Base-by-base conservation (phyloP, 2,113 vertebrate species). In the Lipophrys pholis region DNA sequence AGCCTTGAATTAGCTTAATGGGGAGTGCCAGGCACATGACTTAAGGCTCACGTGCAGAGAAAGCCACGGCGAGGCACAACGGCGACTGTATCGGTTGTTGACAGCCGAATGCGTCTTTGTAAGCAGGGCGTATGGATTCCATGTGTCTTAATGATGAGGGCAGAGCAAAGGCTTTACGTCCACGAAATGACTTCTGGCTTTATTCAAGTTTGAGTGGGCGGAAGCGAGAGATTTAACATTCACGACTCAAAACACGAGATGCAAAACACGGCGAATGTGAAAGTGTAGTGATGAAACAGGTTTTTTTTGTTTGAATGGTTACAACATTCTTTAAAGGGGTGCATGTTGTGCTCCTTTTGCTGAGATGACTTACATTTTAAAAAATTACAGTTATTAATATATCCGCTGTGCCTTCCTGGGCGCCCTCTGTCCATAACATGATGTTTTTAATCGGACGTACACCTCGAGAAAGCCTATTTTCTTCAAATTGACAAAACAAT, bases 1-100 rank as follows among this genome's bases (percentile, higher is more conserved):
- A 91, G 86, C 87, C 82, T 80, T 69, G 81, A 90, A 91, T 91
- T 89, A 90, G 87, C 88, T 84, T 90, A 89, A 91, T 80, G 59
- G 72, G 80, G 54, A 74, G 79, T 82, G 72, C 16, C 70, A 51
- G 58, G 61, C 83, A 87, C 84, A 76, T 76, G 86, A 80, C 71
- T 73, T 51, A 16, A 49, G 65, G 10, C 82, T 89, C 88, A 90
- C 84, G 69, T 89, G 86, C 72, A 74, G 73, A 76, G 73, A 80
- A 62, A 53, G 76, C 74, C 83, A 53, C 68, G 48, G 38, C 45
- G 78, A 58, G 53, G 14, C 69, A 51, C 41, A 15, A 30, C 21
- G 4, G 21, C 2, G 21, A 30, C 21, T 30, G 21, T 30, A 30
- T 40, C 1, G 51, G 11, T 16, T 42, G 54, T 15, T 36, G 21